phyloP scores from a whole-genome alignment of 2,888 invertebrate species.

The Willowsia nigromaculata region DNA sequence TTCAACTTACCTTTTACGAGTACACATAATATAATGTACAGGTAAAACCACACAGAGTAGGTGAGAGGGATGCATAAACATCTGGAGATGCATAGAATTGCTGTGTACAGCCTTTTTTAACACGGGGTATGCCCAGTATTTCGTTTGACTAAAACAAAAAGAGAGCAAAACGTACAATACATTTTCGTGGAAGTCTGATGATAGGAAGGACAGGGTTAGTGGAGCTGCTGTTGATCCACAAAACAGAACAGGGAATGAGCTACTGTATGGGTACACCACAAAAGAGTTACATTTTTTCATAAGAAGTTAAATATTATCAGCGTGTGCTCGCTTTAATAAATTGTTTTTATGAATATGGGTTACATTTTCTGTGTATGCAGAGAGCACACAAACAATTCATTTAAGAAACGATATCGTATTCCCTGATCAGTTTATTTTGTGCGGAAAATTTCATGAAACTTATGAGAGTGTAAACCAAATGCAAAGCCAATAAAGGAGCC shows the following conservation, averaged over 20 bases:
- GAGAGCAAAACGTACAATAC: slow-evolving; percentile 37
- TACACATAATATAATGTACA: neutral
- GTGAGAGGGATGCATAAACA: slow-evolving; percentile 31
- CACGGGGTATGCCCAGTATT: too few relatives aligned
- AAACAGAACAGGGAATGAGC: neutral
- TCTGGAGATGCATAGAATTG: neutral
- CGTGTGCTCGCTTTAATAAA: neutral
- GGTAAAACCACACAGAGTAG: neutral
- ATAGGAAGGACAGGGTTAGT: slow-evolving; percentile 3
- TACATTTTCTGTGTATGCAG: neutral
- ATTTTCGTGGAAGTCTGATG: slow-evolving; percentile 48
- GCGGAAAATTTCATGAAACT: slow-evolving; percentile 54
- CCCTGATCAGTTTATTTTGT: slow-evolving; percentile 62
- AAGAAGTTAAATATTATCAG: neutral
- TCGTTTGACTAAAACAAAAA: slow-evolving; percentile 33
- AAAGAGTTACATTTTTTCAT: too few relatives aligned
- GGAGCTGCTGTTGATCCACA: neutral
- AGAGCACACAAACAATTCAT: slow-evolving; percentile 7
- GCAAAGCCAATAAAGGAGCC: slow-evolving; percentile 46
- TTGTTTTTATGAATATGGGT: slow-evolving; percentile 60
- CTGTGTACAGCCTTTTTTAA: too few relatives aligned
- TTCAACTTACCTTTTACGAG: neutral
- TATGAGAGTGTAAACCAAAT: neutral
- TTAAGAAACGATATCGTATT: slow-evolving; percentile 44
- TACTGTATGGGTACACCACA: slow-evolving; percentile 17